Evolutionary conservation across 2,113 vertebrate species (phyloP).

Genomic region (Pavo muticus): DNA sequence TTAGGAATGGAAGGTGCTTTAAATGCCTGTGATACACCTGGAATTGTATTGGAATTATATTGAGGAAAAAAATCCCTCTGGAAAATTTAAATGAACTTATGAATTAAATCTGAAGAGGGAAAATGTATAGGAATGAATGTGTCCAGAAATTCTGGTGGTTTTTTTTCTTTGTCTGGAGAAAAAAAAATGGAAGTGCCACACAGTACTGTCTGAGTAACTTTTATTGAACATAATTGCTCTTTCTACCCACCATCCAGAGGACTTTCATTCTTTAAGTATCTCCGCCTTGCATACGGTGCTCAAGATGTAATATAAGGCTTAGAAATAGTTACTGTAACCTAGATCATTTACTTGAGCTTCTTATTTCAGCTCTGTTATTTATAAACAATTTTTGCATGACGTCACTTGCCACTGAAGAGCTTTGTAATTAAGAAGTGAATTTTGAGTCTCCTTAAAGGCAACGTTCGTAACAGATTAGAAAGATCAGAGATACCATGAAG

Average conservation of each 20-base stretch:
- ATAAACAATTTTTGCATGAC: constrained; percentile 39
- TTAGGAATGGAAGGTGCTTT: background rate
- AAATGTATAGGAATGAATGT: background rate
- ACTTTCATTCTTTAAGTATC: background rate
- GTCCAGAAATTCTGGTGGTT: background rate
- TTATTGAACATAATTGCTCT: background rate
- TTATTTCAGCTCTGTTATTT: constrained; percentile 67
- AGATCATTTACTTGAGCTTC: constrained; percentile 41
- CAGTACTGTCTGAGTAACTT: background rate
- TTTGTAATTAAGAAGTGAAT: constrained; percentile 70
- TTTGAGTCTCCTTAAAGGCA: constrained; percentile 63
- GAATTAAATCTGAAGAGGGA: background rate
- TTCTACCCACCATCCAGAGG: background rate
- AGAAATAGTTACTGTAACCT: constrained; percentile 50
- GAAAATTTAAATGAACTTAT: background rate
- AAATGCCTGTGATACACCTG: background rate
- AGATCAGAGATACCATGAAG: background rate
- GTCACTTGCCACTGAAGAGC: constrained; percentile 52
- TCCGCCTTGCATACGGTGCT: background rate
- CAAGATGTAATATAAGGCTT: constrained; percentile 9
- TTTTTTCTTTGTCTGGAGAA: background rate
- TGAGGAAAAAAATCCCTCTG: background rate
- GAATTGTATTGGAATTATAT: background rate
- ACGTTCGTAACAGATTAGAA: constrained; percentile 42
- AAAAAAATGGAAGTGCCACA: background rate